A percentile compares a stretch with the other conserved stretches of the same genome.
Evolutionary conservation across 1,140 invertebrate genomes (phyloP).

Genomic region (Drosophila serrata): DNA sequence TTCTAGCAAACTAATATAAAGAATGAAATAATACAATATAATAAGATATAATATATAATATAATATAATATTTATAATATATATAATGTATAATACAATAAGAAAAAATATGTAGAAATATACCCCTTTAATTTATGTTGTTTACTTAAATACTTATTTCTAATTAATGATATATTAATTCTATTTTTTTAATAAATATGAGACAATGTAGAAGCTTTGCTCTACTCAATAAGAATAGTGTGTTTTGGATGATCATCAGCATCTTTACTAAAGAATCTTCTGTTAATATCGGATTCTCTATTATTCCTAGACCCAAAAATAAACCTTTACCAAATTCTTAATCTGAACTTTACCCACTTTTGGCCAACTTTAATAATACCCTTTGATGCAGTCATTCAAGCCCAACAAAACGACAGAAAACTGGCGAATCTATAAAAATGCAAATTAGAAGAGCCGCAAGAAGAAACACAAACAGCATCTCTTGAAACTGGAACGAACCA

Average conservation of each 20-base stretch:
- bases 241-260: too few relatives aligned
- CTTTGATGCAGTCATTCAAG: neutral
- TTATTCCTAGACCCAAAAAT: neutral
- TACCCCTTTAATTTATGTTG: too few relatives aligned
- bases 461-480: constrained; percentile 27
- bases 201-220: too few relatives aligned
- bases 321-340: neutral
- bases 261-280: neutral
- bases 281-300: neutral
- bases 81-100: too few relatives aligned
- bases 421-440: constrained; percentile 51
- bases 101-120: too few relatives aligned
- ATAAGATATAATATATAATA: too few relatives aligned
- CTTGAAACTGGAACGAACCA: constrained; percentile 59
- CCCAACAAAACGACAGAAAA: constrained; percentile 10
- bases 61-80: too few relatives aligned
- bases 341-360: constrained; percentile 15
- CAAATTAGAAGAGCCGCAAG: constrained; percentile 52
- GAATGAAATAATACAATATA: too few relatives aligned
- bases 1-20: too few relatives aligned
- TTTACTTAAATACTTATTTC: neutral
- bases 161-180: too few relatives aligned
- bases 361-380: constrained; percentile 14
- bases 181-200: too few relatives aligned
- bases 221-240: too few relatives aligned